phyloP scores from a whole-genome alignment of 2,888 invertebrate genomes.

The Tridacna gigas region DNA sequence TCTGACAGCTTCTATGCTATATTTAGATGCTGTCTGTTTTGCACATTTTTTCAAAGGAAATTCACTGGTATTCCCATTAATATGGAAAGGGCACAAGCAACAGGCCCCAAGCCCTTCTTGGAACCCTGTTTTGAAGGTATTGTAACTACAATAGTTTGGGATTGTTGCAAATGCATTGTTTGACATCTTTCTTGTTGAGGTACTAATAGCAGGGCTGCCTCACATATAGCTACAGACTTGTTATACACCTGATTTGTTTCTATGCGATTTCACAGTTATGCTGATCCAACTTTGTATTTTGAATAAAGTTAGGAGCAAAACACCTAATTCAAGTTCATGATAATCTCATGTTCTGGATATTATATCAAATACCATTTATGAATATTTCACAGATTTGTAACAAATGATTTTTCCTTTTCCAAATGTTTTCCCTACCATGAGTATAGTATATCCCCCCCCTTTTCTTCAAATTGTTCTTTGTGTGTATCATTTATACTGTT shows the following conservation, averaged over 20 bases:
- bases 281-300: no score
- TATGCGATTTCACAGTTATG: neutral
- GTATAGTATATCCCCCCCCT: no score
- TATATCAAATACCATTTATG: no score
- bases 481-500: no score
- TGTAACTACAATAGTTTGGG: constrained; percentile 59
- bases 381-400: no score
- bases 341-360: no score
- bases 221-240: neutral
- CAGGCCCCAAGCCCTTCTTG: constrained; percentile 49
- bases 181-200: constrained; percentile 41
- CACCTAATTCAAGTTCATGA: no score
- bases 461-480: no score
- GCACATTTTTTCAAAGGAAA: neutral
- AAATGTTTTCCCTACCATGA: no score
- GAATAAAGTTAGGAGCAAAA: no score
- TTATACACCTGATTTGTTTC: neutral
- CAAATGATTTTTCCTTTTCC: no score
- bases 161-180: constrained; percentile 42
- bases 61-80: neutral
- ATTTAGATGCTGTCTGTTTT: neutral
- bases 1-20: constrained; percentile 22
- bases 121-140: constrained; percentile 56
- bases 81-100: constrained; percentile 1
- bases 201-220: constrained; percentile 14